Base-by-base conservation (phyloP, 2,797 vertebrate species). In the Heliangelus exortis region DNA sequence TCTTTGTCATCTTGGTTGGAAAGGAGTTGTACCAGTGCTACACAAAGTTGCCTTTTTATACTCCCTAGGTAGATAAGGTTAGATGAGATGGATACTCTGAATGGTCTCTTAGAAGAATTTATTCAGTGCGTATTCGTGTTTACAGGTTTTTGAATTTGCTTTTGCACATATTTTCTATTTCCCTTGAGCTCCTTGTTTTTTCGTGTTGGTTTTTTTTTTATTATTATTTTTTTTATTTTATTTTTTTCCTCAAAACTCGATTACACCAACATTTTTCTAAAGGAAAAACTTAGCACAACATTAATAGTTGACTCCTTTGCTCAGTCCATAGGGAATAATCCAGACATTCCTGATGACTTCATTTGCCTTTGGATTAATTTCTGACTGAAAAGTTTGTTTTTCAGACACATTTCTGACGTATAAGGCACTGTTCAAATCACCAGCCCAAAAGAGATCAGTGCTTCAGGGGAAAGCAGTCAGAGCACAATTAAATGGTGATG, bases 401-500 rank as follows among this genome's bases (percentile, higher is more conserved):
- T 89, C 51, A 72, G 51, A 19, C 51, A 86, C 2, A 2, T 86
- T 90, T 94, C 55, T 88, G 63, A 86, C 88, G 67, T 55, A 84
- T 18, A 59, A 58, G 76, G 31, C 36, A 21, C 15, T 39, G 47
- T 61, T 93, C 73, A 84, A 90, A 86, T 67, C 77, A 84, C 3
- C 63, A 86, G 15, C 22, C 55, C 45, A n/a, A 71, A 58, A 89
- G 69, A 75, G n/a, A 84, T 50, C 53, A 69, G 31, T 71, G 74
- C 59, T 90, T 69, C 66, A 69, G 74, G 59, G 63, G 18, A 87
- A 89, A 69, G 69, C 58, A 90, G 47, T 53, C 71, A 67, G 65
- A 91, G 54, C 31, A 73, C 85, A 94, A 91, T 92, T 92, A 90
- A 89, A 91, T 82, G 20, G 67, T 50, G 76, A 88, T 92, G 51